Base-by-base conservation (phyloP, 2,888 invertebrate species). In the Plagodis pulveraria region DNA sequence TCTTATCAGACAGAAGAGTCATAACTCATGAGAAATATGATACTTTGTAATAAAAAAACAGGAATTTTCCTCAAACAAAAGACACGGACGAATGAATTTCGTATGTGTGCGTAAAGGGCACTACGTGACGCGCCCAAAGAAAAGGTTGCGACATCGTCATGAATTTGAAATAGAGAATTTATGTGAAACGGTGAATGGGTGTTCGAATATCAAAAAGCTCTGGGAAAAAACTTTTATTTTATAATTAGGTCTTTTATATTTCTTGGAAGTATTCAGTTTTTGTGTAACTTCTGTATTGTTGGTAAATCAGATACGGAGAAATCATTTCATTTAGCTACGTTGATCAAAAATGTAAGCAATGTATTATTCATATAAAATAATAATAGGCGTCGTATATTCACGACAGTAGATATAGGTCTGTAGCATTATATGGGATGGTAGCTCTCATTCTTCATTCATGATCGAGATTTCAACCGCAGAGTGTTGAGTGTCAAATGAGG, bases 111-210 rank as follows among this genome's bases (percentile, higher is more conserved):
- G 69, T 72, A 62, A 65, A 65, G 69, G 71, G 67, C 66, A 65
- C 58, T 73, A 81, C 79, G 79, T 79, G 81, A 77, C 73, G 61
- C 62, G 67, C 49, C 66, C 69, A 72, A 68, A 73, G 71, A 78
- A 75, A 76, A 75, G 74, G 73, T 74, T 71, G 63, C 66, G 71
- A 73, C 70, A 70, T 65, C 62, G 68, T 61, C 67, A 76, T 78
- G 74, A 78, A 79, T 80, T 76, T 72, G 51, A 72, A 77, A 73
- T 70, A 67, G 69, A 72, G 50, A 68, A 70, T 71, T 70, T 65
- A 70, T 71, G 66, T 64, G 57, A 40, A 66, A 65, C 63, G 65
- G 46, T 63, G 46, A 53, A 55, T 62, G 58, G 49, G 55, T 60
- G 58, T 56, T 54, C 50, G 46, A 55, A 66, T 63, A 56, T 58